Evolutionary conservation across 2,797 vertebrate species (phyloP).

Genomic region (Periparus ater): DNA sequence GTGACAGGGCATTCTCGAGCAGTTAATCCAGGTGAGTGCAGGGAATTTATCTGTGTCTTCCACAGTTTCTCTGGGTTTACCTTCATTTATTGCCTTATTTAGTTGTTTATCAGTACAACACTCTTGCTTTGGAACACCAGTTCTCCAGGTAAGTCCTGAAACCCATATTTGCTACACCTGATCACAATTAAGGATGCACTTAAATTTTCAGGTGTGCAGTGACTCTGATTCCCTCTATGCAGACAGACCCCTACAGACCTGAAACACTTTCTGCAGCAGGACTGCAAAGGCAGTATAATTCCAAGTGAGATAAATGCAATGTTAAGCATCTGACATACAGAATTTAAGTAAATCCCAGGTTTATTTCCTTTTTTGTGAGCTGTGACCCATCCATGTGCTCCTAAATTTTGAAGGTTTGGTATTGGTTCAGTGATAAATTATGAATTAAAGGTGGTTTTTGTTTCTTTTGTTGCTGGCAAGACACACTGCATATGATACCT

Average conservation of each 20-base stretch:
- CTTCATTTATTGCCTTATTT: background rate
- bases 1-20: background rate
- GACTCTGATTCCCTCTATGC: background rate
- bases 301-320: background rate
- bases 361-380: background rate
- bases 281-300: background rate
- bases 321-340: background rate
- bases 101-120: background rate
- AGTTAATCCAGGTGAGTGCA: background rate
- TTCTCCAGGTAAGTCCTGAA: background rate
- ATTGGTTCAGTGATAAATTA: background rate
- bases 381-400: background rate
- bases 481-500: background rate
- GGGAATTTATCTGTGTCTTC: background rate
- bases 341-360: background rate
- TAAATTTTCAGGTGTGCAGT: background rate
- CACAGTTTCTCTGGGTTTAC: background rate
- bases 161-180: background rate
- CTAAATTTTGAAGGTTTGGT: background rate
- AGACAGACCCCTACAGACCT: background rate
- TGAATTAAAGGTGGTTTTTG: background rate
- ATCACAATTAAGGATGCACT: background rate
- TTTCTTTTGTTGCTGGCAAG: background rate
- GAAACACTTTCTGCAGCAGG: background rate
- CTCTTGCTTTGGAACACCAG: background rate